These are phyloP conservation scores for Sula dactylatra DNA, from an alignment of 2,113 vertebrate species.

Conservation along the genomic window DNA sequence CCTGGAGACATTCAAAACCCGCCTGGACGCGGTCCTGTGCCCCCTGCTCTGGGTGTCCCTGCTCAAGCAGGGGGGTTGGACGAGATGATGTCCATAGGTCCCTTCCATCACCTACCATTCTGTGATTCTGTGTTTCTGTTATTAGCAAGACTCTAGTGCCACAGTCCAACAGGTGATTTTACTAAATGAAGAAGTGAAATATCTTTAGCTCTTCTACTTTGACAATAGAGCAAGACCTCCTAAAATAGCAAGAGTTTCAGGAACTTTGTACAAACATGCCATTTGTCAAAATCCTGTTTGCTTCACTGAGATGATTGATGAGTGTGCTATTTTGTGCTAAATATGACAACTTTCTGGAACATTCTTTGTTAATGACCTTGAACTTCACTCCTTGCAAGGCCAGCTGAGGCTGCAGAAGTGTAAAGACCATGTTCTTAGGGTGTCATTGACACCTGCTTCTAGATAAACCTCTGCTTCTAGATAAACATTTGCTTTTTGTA, in stretches of 20 bases:
- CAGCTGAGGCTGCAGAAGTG: background rate
- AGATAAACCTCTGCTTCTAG: background rate
- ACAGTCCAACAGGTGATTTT: background rate
- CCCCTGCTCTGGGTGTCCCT: too few species aligned
- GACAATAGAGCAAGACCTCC: background rate
- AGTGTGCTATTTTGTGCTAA: conserved; percentile 32
- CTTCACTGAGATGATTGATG: conserved; percentile 20
- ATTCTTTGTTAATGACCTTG: background rate
- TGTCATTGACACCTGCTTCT: background rate
- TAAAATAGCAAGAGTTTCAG: conserved; percentile 22
- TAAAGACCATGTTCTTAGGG: background rate
- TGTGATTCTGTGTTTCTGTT: too few species aligned
- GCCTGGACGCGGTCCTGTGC: too few species aligned
- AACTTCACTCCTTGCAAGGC: background rate
- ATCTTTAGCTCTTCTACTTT: background rate
- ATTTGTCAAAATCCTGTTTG: conserved; percentile 22
- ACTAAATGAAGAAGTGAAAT: background rate
- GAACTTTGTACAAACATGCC: background rate
- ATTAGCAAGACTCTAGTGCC: background rate
- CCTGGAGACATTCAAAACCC: too few species aligned
- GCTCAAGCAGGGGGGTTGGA: too few species aligned
- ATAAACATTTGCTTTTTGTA: background rate
- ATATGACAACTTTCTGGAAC: conserved; percentile 40
- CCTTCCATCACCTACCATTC: too few species aligned
- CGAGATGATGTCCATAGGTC: too few species aligned